Evolutionary conservation across 2,113 vertebrate genomes (phyloP), one percentile per base, ranked within the genome.

Genomic region (Raja brachyura): DNA sequence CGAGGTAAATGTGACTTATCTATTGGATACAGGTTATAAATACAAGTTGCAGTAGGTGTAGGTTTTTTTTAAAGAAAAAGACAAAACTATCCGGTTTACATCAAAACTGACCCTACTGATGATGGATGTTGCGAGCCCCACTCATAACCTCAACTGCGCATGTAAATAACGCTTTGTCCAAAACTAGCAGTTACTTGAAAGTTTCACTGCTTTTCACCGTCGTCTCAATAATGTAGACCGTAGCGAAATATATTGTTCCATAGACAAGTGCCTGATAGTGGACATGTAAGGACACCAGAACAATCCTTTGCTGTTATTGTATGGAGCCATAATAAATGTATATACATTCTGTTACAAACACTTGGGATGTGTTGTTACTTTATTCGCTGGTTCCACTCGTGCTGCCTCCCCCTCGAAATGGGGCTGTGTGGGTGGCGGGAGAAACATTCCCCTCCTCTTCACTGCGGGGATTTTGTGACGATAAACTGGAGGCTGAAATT

Each of bases 251-350:
- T 66, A 95, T 95, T 96, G 94, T 96, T 95, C 96, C 95, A 93
- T 95, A 96, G 96, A 96, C 95, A 97, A 97, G 97, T 98, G 97
- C 97, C 97, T 97, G 96, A 97, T 94, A 95, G 94, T 97, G 96
- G 97, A 96, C 95, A 95, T 96, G 93, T 95, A 96, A 95, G 90
- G 66, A 97, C 95, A 96, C 95, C 96, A 97, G 96, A 97, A 97
- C 96, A 96, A 97, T 97, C 95, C 70, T 95, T 97, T 96, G 95
- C 96, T 96, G 95, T 96, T 95, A 95, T 95, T 98, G 97, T 97
- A 97, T 96, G 97, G 97, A 98, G 97, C 97, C 97, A 97, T 98
- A 88, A 88, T 88, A 97, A 96, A 96, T 97, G 97, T 98, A 97
- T 96, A 98, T 97, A 98, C 97, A 97, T 97, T 94, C 96, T 95